Evolutionary conservation across 2,113 vertebrate genomes (phyloP).

Genomic region (Numenius arquata): DNA sequence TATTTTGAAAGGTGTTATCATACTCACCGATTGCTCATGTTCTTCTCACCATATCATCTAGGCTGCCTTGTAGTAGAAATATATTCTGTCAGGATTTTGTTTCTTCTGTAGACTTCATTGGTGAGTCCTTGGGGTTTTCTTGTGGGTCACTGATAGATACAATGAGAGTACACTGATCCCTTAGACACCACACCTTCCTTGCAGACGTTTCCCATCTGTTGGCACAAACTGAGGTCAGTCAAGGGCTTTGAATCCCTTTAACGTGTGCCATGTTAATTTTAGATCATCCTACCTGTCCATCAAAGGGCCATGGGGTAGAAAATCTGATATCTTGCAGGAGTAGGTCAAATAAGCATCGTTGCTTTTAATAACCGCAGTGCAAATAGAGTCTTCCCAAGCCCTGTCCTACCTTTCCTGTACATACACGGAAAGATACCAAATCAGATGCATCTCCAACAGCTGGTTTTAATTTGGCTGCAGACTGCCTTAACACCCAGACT

Average conservation of each 20-base stretch:
- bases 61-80: background rate
- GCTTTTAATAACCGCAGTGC: background rate
- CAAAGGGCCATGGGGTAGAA: background rate
- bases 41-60: background rate
- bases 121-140: background rate
- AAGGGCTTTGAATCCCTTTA: background rate
- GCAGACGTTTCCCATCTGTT: background rate
- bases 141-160: background rate
- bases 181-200: background rate
- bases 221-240: background rate
- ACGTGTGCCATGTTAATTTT: background rate
- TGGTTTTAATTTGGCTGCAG: background rate
- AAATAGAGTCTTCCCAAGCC: background rate
- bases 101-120: background rate
- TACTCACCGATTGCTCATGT: background rate
- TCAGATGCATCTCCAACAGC: rapidly evolving
- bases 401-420: background rate
- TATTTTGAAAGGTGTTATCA: rapidly evolving
- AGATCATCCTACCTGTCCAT: background rate
- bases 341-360: background rate
- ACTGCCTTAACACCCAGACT: background rate
- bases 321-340: background rate
- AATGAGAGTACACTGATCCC: rapidly evolving
- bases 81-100: background rate
- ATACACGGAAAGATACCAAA: background rate